These are phyloP conservation scores for Corythoichthys haematopterus DNA, from an alignment of 2,113 vertebrate genomes.

Conservation along the genomic window DNA sequence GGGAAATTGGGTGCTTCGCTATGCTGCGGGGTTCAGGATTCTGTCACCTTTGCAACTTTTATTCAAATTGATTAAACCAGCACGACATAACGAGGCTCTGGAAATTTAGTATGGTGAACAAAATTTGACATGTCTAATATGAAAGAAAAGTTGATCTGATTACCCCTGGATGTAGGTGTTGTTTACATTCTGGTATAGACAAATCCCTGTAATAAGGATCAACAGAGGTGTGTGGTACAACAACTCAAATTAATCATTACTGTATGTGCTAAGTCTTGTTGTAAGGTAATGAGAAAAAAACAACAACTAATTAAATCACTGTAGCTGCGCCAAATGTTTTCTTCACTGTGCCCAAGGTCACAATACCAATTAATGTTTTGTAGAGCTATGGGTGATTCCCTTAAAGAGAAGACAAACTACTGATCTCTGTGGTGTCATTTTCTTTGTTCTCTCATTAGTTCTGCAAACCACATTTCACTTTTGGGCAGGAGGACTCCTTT, in stretches of 20 bases:
- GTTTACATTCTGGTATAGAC: slow-evolving; percentile 49
- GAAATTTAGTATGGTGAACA: slow-evolving; percentile 33
- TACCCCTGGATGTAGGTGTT: slow-evolving; percentile 32
- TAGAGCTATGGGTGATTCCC: slow-evolving; percentile 41
- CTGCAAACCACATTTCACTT: slow-evolving; percentile 49
- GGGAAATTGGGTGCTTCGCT: neutral
- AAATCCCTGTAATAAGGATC: slow-evolving; percentile 38
- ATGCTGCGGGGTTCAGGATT: neutral
- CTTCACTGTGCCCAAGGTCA: slow-evolving; percentile 47
- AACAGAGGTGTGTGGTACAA: slow-evolving; percentile 45
- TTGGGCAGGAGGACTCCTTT: slow-evolving; percentile 16
- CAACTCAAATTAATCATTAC: slow-evolving; percentile 47
- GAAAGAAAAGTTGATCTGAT: slow-evolving; percentile 42
- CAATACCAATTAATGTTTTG: slow-evolving; percentile 52
- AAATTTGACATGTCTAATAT: slow-evolving; percentile 33
- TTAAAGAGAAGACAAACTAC: slow-evolving; percentile 29
- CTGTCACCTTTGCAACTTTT: neutral
- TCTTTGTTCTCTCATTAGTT: slow-evolving; percentile 45
- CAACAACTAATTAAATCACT: slow-evolving; percentile 44
- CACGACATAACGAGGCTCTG: slow-evolving; percentile 24
- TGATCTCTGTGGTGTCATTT: slow-evolving; percentile 45
- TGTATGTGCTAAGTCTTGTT: slow-evolving; percentile 36
- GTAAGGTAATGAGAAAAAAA: slow-evolving; percentile 33
- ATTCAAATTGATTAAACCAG: slow-evolving; percentile 7
- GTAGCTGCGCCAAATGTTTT: slow-evolving; percentile 49